These are phyloP conservation scores for Prosapia bicincta DNA, from an alignment of 2,888 invertebrate genomes.

Conservation along the genomic window DNA sequence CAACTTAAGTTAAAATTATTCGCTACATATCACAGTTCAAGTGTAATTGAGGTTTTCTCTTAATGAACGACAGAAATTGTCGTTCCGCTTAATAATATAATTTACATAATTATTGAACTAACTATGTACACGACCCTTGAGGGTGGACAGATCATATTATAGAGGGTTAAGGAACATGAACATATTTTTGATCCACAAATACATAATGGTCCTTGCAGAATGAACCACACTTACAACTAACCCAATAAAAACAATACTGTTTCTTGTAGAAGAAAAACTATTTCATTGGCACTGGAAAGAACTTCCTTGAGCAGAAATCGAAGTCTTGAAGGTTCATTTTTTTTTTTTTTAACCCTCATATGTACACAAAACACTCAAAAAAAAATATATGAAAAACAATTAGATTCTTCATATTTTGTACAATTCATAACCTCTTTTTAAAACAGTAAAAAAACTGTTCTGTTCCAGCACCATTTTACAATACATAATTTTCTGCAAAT, in stretches of 20 bases:
- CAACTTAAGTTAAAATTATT: slow-evolving; percentile 41
- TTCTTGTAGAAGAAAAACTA: slow-evolving; percentile 15
- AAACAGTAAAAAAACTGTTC: neutral
- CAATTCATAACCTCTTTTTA: neutral
- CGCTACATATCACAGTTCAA: slow-evolving; percentile 51
- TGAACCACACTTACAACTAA: slow-evolving; percentile 26
- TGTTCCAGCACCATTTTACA: slow-evolving; percentile 20
- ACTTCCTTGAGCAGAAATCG: slow-evolving; percentile 7
- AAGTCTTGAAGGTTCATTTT: neutral
- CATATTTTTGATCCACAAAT: slow-evolving; percentile 20
- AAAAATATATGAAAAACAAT: neutral
- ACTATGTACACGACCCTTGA: slow-evolving; percentile 41
- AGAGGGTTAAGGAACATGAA: slow-evolving; percentile 39
- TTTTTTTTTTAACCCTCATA: neutral
- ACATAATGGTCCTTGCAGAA: neutral
- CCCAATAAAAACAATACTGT: slow-evolving; percentile 27
- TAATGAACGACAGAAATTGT: no score
- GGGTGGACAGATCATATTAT: slow-evolving; percentile 39
- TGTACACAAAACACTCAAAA: neutral
- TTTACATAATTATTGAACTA: slow-evolving; percentile 39
- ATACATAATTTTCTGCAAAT: slow-evolving; percentile 21
- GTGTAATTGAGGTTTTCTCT: slow-evolving; percentile 37
- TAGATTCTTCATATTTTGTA: neutral
- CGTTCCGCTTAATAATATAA: slow-evolving; percentile 36
- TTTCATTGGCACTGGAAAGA: slow-evolving; percentile 30